Evolutionary conservation across 2,888 invertebrate species (phyloP), one percentile per base, ranked within the genome.

Genomic region (Oxyteleia sp.): DNA sequence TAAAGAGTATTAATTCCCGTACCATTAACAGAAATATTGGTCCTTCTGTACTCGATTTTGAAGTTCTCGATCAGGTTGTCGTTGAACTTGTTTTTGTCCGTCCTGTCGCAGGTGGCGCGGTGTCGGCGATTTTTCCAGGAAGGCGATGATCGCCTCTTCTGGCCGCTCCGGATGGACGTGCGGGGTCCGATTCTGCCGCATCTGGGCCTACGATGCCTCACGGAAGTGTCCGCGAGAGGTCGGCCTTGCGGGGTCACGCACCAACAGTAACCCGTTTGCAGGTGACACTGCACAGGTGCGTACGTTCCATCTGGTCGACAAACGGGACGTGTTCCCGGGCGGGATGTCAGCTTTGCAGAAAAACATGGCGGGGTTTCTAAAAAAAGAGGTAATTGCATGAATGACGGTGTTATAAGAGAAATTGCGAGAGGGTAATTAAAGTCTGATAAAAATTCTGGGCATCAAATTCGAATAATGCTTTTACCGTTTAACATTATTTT

Each of bases 241-340:
- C 95, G 95, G 43, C 98, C 98, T 86, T 96, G 95, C 11, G 96
- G 95, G 0, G 97, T 97, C 80, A 98, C 98, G 93, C 98, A 99
- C 98, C 98, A 98, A 94, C 98, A 98, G 91, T 95, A 95, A 68
- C 95, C 95, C 1, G 97, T 96, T 69, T 96, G 96, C 4, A 95
- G 94, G 89, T 97, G 96, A 92, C 98, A 98, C 94, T 98, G 98
- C 76, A 97, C 96, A 8, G 97, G 95, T 0, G 97, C 96, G 93
- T 97, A 98, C 1, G 95, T 96, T 13, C 98, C 98, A 91, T 98
- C 98, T 2, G 95, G 94, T 66, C 96, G 95, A 92, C 98, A 98
- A 53, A 95, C 95, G 2, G 98, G 98, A 82, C 96, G 95, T 91
- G 96, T 96, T 72, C 94, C 94, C 0, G 94, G 93, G 8, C 95